These are phyloP conservation scores for Coluber constrictor DNA, from an alignment of 2,797 vertebrate species.

Conservation along the genomic window DNA sequence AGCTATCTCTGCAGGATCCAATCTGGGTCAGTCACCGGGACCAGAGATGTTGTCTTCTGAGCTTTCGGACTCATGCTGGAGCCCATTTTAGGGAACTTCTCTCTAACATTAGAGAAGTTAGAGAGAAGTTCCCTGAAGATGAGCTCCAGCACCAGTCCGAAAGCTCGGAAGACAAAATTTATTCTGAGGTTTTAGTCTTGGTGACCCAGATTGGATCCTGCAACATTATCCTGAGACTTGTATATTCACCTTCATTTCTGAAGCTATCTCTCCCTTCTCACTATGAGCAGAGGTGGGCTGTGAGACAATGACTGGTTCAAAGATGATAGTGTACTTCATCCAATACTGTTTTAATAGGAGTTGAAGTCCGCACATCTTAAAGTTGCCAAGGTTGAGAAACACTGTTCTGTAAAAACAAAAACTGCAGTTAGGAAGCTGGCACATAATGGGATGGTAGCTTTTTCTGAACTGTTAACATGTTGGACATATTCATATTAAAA, in stretches of 20 bases:
- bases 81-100: not conserved
- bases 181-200: too few relatives aligned
- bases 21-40: not conserved
- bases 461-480: not conserved
- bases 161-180: too few relatives aligned
- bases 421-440: not conserved
- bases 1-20: not conserved
- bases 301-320: not conserved
- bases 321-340: not conserved
- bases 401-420: not conserved
- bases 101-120: not conserved
- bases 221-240: not conserved
- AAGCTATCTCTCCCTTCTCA: not conserved
- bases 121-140: not conserved
- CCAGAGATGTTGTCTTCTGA: not conserved
- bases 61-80: not conserved
- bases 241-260: not conserved
- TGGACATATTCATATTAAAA: not conserved
- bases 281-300: not conserved
- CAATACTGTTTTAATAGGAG: not conserved
- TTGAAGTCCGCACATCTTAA: not conserved
- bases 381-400: not conserved
- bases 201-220: not conserved
- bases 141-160: not conserved
- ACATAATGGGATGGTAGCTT: not conserved